Conservation (phyloP, 2,113 vertebrate species). For the Bujurquina vittata region DNA sequence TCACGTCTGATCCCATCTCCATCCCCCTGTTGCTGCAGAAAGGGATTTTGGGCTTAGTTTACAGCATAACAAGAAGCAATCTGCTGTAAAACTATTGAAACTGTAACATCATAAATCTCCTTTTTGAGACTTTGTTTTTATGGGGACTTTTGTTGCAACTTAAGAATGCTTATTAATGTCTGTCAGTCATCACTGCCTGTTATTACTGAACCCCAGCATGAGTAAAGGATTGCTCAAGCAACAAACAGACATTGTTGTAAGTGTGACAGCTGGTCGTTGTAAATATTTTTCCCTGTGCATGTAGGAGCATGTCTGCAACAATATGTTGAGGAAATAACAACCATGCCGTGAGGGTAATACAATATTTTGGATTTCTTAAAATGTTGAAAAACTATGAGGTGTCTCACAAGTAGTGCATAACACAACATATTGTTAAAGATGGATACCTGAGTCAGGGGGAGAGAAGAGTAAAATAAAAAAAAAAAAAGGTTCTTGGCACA, state of each 20-base stretch:
- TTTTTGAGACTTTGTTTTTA: slow-evolving; percentile 9
- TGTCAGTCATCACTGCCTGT: not conserved
- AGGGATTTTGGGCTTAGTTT: slow-evolving; percentile 66
- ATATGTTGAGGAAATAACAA: not conserved
- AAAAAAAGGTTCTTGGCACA: no score
- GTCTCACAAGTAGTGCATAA: not conserved
- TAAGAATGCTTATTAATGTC: not conserved
- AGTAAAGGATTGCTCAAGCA: not conserved
- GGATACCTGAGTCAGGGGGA: not conserved
- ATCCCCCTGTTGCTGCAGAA: not conserved
- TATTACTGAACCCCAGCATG: not conserved
- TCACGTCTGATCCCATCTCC: slow-evolving; percentile 33
- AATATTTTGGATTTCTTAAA: not conserved
- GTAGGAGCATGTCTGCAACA: slow-evolving; percentile 17
- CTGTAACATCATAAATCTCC: slow-evolving; percentile 57
- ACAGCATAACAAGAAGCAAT: slow-evolving; percentile 62
- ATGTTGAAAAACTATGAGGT: not conserved
- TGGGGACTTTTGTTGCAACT: not conserved
- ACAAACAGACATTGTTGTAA: slow-evolving; percentile 7
- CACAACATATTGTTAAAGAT: fast-evolving
- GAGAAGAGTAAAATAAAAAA: not conserved
- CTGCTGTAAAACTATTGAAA: slow-evolving; percentile 52
- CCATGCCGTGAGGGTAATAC: not conserved
- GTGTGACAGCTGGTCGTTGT: slow-evolving; percentile 31
- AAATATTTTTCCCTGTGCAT: slow-evolving; percentile 30